Conservation (phyloP, 2,888 invertebrate species). For the Chironomus tentans region DNA sequence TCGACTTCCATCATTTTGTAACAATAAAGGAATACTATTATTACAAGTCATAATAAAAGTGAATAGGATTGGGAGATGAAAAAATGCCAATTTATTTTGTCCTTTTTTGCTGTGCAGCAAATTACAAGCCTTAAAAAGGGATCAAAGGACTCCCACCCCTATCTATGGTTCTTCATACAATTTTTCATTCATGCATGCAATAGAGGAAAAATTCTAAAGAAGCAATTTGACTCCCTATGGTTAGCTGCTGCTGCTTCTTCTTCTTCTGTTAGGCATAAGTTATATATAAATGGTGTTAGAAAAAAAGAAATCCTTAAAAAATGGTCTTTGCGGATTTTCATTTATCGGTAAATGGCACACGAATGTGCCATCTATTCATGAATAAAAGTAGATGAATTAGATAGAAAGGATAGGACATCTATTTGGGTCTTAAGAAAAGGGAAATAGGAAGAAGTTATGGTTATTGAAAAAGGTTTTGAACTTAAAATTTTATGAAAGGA, state of each 20-base stretch:
- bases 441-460: neutral
- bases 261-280: neutral
- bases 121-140: constrained; percentile 2
- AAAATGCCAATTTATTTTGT: neutral
- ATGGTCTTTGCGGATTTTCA: constrained; percentile 1
- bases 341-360: constrained; percentile 1
- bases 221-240: neutral
- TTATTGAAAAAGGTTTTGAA: too few species aligned
- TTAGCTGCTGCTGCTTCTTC: neutral
- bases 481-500: too few species aligned
- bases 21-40: neutral
- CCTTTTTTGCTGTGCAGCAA: neutral
- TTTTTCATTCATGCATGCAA: neutral
- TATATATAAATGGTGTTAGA: neutral
- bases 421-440: neutral
- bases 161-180: neutral
- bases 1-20: neutral
- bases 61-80: neutral
- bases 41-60: neutral
- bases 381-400: neutral
- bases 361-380: neutral
- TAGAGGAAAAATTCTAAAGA: neutral
- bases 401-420: neutral
- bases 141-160: neutral
- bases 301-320: neutral